A percentile compares a stretch with the other conserved stretches of the same genome.
These are phyloP conservation scores for Forbesichthys papilliferus DNA, from an alignment of 2,113 vertebrate genomes.

Conservation along the genomic window DNA sequence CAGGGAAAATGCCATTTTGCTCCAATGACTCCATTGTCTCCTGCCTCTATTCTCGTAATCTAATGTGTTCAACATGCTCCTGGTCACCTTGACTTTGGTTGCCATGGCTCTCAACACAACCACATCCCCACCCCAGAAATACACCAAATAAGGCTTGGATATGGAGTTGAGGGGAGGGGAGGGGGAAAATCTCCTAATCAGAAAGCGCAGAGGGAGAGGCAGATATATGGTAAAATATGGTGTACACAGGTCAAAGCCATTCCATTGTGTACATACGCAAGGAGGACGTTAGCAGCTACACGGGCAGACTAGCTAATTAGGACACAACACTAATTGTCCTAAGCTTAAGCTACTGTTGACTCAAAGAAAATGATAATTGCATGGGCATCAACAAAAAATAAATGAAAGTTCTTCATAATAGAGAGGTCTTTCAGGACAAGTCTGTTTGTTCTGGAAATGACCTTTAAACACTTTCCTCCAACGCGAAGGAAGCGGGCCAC, in stretches of 20 bases:
- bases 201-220: constrained; percentile 67
- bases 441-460: constrained; percentile 79
- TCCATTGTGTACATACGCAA: constrained; percentile 66
- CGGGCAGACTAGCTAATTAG: constrained; percentile 73
- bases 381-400: constrained; percentile 72
- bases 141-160: constrained; percentile 80
- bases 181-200: constrained; percentile 74
- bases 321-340: constrained; percentile 78
- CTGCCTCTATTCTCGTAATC: constrained; percentile 78
- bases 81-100: constrained; percentile 87
- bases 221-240: constrained; percentile 74
- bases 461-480: constrained; percentile 80
- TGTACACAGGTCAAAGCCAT: constrained; percentile 68
- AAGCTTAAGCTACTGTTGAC: constrained; percentile 75
- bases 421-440: constrained; percentile 76
- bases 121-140: constrained; percentile 83
- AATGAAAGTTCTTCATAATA: constrained; percentile 74
- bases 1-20: constrained; percentile 74
- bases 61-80: constrained; percentile 82
- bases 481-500: constrained; percentile 70
- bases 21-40: constrained; percentile 78
- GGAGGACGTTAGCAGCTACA: constrained; percentile 67
- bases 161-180: constrained; percentile 25
- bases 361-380: constrained; percentile 79
- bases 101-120: constrained; percentile 81